Evolutionary conservation across 2,797 vertebrate species (phyloP).

Genomic region (Ctenochaetus hawaiiensis): DNA sequence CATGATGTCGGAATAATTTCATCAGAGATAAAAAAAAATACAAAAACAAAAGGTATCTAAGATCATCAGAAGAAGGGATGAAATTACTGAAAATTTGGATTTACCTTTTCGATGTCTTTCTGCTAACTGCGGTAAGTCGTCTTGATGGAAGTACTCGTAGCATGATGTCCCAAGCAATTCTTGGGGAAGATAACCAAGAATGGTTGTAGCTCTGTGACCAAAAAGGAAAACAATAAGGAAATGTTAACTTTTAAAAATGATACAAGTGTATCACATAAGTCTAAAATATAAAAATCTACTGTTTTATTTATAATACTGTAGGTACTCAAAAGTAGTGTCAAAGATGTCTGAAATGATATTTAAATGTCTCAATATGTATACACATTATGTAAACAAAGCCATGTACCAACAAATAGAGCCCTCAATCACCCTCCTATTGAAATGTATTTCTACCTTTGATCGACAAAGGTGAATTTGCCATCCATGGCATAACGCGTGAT

Average conservation of each 20-base stretch:
- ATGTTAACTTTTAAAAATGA: neutral
- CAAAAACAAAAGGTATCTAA: neutral
- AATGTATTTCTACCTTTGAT: constrained; percentile 89
- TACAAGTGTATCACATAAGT: too few relatives aligned
- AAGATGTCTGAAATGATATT: constrained; percentile 2
- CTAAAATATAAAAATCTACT: neutral
- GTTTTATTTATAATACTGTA: neutral
- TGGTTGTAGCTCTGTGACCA: constrained; percentile 89
- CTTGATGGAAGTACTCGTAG: constrained; percentile 97
- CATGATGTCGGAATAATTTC: neutral
- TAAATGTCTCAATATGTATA: neutral
- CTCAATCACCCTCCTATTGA: neutral
- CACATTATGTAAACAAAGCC: neutral
- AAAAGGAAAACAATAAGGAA: neutral
- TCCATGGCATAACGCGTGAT: constrained; percentile 94
- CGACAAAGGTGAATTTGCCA: constrained; percentile 96
- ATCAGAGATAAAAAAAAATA: neutral
- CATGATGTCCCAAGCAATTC: constrained; percentile 96
- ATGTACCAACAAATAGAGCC: neutral
- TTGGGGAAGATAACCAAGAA: constrained; percentile 96
- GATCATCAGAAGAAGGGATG: neutral
- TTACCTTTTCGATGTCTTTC: constrained; percentile 94
- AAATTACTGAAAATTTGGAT: neutral
- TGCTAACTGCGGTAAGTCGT: constrained; percentile 92
- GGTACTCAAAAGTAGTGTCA: neutral